A percentile compares a stretch with the other conserved stretches of the same genome.
Conservation (phyloP, 2,888 invertebrate species). For the Crossocerus cetratus region DNA sequence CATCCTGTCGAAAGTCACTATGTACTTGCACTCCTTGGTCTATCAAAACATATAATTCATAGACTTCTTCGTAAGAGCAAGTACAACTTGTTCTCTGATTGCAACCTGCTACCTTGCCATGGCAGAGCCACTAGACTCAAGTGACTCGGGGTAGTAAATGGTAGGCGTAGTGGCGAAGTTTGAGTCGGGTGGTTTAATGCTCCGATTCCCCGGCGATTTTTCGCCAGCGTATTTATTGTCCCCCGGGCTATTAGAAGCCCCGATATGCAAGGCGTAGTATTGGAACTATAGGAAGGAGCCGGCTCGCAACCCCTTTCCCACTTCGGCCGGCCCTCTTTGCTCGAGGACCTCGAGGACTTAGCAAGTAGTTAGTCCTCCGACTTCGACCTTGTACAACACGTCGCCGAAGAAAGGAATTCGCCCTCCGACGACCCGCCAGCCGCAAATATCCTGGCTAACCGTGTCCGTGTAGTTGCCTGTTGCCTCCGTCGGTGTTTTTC, state of each 20-base stretch:
- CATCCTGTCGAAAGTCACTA: too few species aligned
- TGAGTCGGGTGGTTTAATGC: conserved; percentile 1
- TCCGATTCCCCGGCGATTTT: conserved; percentile 53
- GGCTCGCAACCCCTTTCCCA: conserved; percentile 64
- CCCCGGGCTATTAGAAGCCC: conserved; percentile 53
- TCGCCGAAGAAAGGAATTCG: conserved; percentile 56
- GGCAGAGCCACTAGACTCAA: too few species aligned
- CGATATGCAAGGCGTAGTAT: conserved; percentile 49
- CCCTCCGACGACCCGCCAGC: conserved; percentile 29
- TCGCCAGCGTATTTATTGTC: conserved; percentile 56
- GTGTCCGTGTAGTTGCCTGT: background rate
- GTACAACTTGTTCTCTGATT: too few species aligned
- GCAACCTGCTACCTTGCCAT: too few species aligned
- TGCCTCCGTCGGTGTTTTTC: too few species aligned
- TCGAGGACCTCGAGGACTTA: conserved; percentile 68
- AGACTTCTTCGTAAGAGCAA: too few species aligned
- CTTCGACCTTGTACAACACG: conserved; percentile 51
- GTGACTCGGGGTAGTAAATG: background rate
- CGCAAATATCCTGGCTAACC: conserved; percentile 37
- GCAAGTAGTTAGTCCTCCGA: conserved; percentile 70
- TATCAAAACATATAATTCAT: too few species aligned
- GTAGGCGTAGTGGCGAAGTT: background rate
- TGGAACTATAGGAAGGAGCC: conserved; percentile 69
- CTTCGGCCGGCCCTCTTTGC: conserved; percentile 41
- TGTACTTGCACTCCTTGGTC: too few species aligned